Evolutionary conservation across 2,888 invertebrate genomes (phyloP).

Genomic region (Polydrusus cervinus): DNA sequence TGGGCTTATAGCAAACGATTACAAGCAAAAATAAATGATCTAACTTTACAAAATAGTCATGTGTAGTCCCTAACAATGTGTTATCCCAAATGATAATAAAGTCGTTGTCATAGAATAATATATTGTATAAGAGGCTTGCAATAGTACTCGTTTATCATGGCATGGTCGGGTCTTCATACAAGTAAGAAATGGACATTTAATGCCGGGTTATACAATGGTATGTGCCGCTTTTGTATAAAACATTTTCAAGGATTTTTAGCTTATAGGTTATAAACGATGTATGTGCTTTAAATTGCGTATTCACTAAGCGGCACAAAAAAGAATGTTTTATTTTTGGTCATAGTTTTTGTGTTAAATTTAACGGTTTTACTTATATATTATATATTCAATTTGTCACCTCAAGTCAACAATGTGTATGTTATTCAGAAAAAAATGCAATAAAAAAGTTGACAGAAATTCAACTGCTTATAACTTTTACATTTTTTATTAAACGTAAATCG

Average conservation of each 20-base stretch:
- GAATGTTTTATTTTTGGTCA: too few species aligned
- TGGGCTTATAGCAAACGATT: not conserved
- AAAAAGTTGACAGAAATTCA: too few species aligned
- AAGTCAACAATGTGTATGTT: too few species aligned
- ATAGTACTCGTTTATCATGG: not conserved
- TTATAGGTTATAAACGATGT: not conserved
- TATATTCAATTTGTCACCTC: too few species aligned
- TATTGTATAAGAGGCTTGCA: not conserved
- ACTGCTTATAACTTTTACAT: too few species aligned
- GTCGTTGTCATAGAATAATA: conserved; percentile 1
- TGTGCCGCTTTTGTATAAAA: not conserved
- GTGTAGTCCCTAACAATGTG: not conserved
- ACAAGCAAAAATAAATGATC: not conserved
- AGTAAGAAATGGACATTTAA: conserved; percentile 14
- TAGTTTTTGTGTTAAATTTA: too few species aligned
- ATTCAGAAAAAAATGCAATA: too few species aligned
- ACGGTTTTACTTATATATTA: too few species aligned
- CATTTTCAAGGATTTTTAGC: not conserved
- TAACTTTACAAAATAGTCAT: not conserved
- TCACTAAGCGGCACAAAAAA: too few species aligned
- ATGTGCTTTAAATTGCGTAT: not conserved
- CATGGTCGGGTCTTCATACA: not conserved
- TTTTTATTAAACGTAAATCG: too few species aligned
- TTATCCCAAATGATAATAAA: not conserved
- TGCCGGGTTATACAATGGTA: not conserved